Conservation (phyloP, 2,888 invertebrate genomes). For the Labia minor region DNA sequence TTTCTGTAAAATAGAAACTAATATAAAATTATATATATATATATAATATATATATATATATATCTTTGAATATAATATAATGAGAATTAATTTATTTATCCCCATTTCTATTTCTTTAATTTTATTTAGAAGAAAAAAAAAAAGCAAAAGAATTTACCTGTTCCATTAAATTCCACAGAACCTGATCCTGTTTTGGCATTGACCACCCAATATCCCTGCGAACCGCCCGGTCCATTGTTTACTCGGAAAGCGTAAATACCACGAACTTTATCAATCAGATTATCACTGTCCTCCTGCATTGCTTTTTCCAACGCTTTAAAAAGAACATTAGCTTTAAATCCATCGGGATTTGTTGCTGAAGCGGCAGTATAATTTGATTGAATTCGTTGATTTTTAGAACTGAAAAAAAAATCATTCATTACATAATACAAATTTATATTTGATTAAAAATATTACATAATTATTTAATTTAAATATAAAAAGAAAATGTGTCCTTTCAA, state of each 20-base stretch:
- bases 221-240: slow-evolving; percentile 63
- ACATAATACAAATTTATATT: background rate
- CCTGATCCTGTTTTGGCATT: slow-evolving; percentile 85
- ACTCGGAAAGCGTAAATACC: slow-evolving; percentile 87
- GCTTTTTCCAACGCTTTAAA: slow-evolving; percentile 71
- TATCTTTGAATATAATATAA: no score
- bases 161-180: slow-evolving; percentile 68
- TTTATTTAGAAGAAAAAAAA: no score
- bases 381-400: slow-evolving; percentile 32
- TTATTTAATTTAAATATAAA: no score
- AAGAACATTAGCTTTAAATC: slow-evolving; percentile 69
- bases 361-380: slow-evolving; percentile 24
- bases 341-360: slow-evolving; percentile 31
- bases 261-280: slow-evolving; percentile 71
- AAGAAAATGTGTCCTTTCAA: no score
- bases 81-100: no score
- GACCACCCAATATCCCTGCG: slow-evolving; percentile 81
- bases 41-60: background rate
- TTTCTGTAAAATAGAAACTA: no score
- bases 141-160: slow-evolving; percentile 36
- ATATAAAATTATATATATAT: background rate
- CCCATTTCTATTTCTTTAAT: no score
- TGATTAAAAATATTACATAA: background rate
- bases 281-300: slow-evolving; percentile 68
- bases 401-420: slow-evolving; percentile 21